Evolutionary conservation across 2,888 invertebrate species (phyloP).

Genomic region (Andrena bucephala): DNA sequence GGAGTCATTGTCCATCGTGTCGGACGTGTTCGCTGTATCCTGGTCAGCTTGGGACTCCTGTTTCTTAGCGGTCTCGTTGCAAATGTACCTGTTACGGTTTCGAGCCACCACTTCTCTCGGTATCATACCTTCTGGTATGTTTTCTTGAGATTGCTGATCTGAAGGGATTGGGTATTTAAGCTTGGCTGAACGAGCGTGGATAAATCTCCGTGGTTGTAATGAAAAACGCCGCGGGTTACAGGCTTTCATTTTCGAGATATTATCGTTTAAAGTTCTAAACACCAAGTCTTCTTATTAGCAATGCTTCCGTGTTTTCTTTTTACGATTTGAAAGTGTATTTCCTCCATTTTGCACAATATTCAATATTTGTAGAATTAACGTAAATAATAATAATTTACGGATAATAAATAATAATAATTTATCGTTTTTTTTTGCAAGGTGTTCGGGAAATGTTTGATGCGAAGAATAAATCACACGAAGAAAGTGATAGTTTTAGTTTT

Average conservation of each 20-base stretch:
- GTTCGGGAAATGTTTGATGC: background rate
- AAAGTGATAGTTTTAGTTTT: background rate
- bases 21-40: conserved; percentile 66
- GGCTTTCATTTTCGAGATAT: too few relatives aligned
- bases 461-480: background rate
- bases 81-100: conserved; percentile 80
- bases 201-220: too few relatives aligned
- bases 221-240: too few relatives aligned
- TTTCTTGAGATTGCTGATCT: conserved; percentile 80
- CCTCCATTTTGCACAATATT: too few relatives aligned
- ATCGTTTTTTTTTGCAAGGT: background rate
- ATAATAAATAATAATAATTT: too few relatives aligned
- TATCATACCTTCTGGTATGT: conserved; percentile 83
- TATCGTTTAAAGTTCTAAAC: too few relatives aligned
- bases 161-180: conserved; percentile 25
- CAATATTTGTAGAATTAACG: too few relatives aligned
- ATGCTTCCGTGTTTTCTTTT: too few relatives aligned
- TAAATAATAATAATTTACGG: too few relatives aligned
- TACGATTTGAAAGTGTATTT: too few relatives aligned
- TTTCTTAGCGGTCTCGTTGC: conserved; percentile 66
- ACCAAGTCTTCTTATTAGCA: too few relatives aligned
- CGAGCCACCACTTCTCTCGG: conserved; percentile 83
- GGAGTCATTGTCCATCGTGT: conserved; percentile 81
- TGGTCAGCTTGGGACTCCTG: conserved; percentile 62
- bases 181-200: too few relatives aligned